Percentiles rank a stretch among this genome's conserved stretches.
Evolutionary conservation across 1,140 invertebrate species (phyloP).

Genomic region (Anthonomus grandis): DNA sequence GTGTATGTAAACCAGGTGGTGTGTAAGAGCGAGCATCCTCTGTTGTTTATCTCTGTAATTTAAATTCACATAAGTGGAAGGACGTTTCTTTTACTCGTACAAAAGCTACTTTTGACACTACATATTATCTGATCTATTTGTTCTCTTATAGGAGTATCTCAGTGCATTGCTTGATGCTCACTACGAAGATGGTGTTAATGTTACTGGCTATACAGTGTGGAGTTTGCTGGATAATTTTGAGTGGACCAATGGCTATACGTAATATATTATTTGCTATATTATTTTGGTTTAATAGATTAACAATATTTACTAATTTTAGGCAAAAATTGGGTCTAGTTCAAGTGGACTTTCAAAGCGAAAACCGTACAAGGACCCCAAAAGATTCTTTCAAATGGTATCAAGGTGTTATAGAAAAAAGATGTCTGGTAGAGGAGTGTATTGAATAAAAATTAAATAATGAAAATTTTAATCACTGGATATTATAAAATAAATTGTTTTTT

Average conservation of each 20-base stretch:
- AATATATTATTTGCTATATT: not conserved
- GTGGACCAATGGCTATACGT: slow-evolving; percentile 7
- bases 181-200: slow-evolving; percentile 7
- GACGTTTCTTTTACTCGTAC: no score
- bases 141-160: slow-evolving; percentile 8
- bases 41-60: not conserved
- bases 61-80: not conserved
- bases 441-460: no score
- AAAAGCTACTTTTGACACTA: no score
- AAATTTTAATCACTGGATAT: not conserved
- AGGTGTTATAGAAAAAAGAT: slow-evolving; percentile 47
- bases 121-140: no score
- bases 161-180: slow-evolving; percentile 6
- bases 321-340: slow-evolving; percentile 53
- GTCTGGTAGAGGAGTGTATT: slow-evolving; percentile 43
- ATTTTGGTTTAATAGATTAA: not conserved
- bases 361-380: slow-evolving; percentile 65
- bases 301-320: slow-evolving; percentile 6
- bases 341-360: slow-evolving; percentile 67
- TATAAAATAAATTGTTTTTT: not conserved
- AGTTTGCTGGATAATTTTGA: slow-evolving; percentile 14
- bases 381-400: slow-evolving; percentile 57
- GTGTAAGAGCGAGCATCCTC: not conserved
- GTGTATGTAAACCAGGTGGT: no score
- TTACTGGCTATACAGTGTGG: slow-evolving; percentile 8